Percentiles rank a stretch among this genome's conserved stretches.
phyloP scores from a whole-genome alignment of 2,113 vertebrate species.

The Polypterus senegalus region DNA sequence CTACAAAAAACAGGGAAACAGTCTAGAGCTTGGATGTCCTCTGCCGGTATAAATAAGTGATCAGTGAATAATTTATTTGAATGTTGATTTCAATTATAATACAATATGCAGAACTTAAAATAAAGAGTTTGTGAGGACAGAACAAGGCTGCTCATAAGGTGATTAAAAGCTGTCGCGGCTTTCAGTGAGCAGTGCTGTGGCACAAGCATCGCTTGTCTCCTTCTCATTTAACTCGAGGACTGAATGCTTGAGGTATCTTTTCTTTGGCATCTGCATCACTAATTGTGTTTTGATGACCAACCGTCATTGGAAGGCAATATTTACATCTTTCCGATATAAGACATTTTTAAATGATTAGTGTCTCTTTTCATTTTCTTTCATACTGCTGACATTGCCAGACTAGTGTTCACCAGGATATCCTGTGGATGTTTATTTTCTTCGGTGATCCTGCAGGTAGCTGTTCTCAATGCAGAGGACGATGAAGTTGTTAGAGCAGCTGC shows the following conservation, averaged over 20 bases:
- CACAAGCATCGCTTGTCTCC: neutral
- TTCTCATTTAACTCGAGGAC: neutral
- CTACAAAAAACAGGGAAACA: neutral
- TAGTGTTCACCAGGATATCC: conserved; percentile 16
- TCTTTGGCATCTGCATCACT: conserved; percentile 44
- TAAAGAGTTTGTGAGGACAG: neutral
- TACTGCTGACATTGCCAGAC: conserved; percentile 20
- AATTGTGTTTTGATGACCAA: conserved; percentile 4
- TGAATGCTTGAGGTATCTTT: conserved; percentile 49
- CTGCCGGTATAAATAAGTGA: neutral
- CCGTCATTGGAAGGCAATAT: conserved; percentile 28
- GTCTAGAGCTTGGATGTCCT: neutral
- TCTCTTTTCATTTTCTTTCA: conserved; percentile 27
- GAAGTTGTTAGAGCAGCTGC: conserved; percentile 73
- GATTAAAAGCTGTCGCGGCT: no score
- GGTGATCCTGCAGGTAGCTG: conserved; percentile 62
- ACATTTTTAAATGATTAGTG: conserved; percentile 30
- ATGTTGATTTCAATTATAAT: neutral
- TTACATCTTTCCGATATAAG: conserved; percentile 44
- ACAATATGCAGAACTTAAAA: neutral
- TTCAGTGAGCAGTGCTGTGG: neutral
- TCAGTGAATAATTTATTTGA: neutral
- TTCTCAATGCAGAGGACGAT: conserved; percentile 91
- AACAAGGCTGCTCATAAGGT: neutral
- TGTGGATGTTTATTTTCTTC: conserved; percentile 40